Base-by-base conservation (phyloP, 2,113 vertebrate species). In the Sceloporus undulatus region DNA sequence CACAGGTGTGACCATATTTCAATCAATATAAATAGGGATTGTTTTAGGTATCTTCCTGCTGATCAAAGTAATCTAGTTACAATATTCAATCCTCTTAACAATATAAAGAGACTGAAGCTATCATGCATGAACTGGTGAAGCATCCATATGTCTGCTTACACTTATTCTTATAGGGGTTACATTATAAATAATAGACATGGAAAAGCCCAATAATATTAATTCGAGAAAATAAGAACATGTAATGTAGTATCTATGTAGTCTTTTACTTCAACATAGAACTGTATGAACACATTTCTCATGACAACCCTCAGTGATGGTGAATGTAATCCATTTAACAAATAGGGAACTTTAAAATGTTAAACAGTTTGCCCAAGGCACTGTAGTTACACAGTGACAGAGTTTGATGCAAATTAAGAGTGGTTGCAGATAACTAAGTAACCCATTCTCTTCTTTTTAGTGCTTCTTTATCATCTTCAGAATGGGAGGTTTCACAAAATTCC, bases 111-210 rank as follows among this genome's bases (percentile, higher is more conserved):
- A 84, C 78, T 70, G 85, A 86, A 93, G 87, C 38, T 74, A 90
- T 91, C 84, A 87, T 78, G 87, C 79, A 71, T 91, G 88, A 91
- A 73, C 91, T 90, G 82, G 77, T 91, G 88, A 87, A 89, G 89
- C 34, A 40, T 86, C 91, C 82, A 25, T 91, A 91, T 93, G 91
- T 93, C 56, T 94, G 88, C 91, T 89, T 92, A 52, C 86, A 56
- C 62, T 89, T 66, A 42, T 76, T 88, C 92, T 86, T 27, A 87
- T 27, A 71, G 93, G 87, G 76, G 82, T 48, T 92, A 71, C 25
- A 56, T 85, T 89, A 89, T 93, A 93, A 94, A 94, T 92, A 95
- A 89, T 85, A 89, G 84, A 70, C 92, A 77, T 27, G 29, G 56
- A 79, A 92, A 91, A 86, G 83, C 76, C 88, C 91, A 93, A 38